Conservation (phyloP, 2,888 invertebrate genomes). For the Campopleginae sp. region DNA sequence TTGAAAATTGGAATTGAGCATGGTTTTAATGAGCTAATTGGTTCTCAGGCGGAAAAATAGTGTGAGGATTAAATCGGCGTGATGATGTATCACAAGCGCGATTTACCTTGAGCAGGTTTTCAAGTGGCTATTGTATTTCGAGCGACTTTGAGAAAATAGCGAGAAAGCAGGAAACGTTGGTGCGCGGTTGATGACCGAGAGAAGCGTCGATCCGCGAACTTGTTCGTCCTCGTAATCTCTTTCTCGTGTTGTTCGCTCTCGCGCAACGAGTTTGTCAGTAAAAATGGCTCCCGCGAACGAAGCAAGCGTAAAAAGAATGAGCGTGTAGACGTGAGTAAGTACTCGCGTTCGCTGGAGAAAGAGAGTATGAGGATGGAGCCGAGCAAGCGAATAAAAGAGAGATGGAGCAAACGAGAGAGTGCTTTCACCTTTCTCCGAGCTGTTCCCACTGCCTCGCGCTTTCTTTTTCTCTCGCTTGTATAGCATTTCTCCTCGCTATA, state of each 20-base stretch:
- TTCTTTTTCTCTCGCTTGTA: constrained; percentile 48
- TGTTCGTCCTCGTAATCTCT: constrained; percentile 15
- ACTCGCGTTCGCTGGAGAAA: constrained; percentile 50
- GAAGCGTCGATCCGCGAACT: constrained; percentile 53
- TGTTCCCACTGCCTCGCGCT: constrained; percentile 42
- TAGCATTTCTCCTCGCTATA: constrained; percentile 40
- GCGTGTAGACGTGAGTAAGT: constrained; percentile 37
- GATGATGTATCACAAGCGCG: background rate
- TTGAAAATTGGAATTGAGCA: background rate
- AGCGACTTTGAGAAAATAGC: constrained; percentile 2
- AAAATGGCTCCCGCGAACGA: constrained; percentile 54
- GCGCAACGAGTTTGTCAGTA: constrained; percentile 47
- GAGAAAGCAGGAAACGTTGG: constrained; percentile 38
- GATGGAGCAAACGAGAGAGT: constrained; percentile 76
- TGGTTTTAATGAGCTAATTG: constrained; percentile 1
- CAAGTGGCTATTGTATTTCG: constrained; percentile 1
- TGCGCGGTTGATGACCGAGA: constrained; percentile 37
- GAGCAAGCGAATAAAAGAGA: constrained; percentile 42
- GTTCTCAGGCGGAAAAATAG: background rate
- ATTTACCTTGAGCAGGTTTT: background rate
- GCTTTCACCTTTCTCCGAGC: constrained; percentile 83
- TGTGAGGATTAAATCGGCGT: background rate
- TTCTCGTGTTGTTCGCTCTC: constrained; percentile 24
- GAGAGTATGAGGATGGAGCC: constrained; percentile 31
- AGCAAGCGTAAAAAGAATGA: constrained; percentile 52